phyloP scores from a whole-genome alignment of 2,888 invertebrate genomes.

The Copidosoma aretas region DNA sequence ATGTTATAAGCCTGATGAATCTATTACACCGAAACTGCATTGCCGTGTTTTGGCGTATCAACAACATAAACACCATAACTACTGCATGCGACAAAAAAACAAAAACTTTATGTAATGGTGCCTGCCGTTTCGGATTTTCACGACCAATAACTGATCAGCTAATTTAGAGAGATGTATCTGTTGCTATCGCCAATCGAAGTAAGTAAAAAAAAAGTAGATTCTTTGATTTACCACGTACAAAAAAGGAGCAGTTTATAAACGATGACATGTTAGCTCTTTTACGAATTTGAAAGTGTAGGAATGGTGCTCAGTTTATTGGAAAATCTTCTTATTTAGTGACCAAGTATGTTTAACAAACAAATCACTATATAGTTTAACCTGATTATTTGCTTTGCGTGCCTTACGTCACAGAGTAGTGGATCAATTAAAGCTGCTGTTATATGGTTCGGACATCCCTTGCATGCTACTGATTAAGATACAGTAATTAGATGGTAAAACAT shows the following conservation, averaged over 20 bases:
- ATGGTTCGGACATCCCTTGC: constrained; percentile 48
- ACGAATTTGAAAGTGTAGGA: constrained; percentile 50
- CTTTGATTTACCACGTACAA: constrained; percentile 48
- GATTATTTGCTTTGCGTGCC: constrained; percentile 48
- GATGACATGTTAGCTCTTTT: constrained; percentile 46
- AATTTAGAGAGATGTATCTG: constrained; percentile 39
- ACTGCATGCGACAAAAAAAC: constrained; percentile 52
- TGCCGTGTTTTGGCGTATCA: constrained; percentile 48
- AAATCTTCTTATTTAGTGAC: constrained; percentile 48
- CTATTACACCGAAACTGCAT: constrained; percentile 44
- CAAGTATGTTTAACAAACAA: constrained; percentile 50
- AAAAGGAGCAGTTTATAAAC: constrained; percentile 42
- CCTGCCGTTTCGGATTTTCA: constrained; percentile 47
- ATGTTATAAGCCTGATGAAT: constrained; percentile 46
- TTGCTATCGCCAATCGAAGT: constrained; percentile 46
- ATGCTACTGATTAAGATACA: constrained; percentile 51
- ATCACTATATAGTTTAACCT: constrained; percentile 46
- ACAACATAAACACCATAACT: constrained; percentile 49
- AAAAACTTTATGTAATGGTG: constrained; percentile 31
- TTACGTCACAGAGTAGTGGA: constrained; percentile 51
- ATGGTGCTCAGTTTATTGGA: constrained; percentile 48
- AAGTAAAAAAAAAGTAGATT: constrained; percentile 46
- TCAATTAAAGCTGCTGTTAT: constrained; percentile 53
- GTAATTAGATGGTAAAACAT: constrained; percentile 53
- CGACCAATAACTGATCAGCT: constrained; percentile 40